A percentile compares a stretch with the other conserved stretches of the same genome.
These are phyloP conservation scores for Scartelaos histophorus DNA, from an alignment of 2,113 vertebrate genomes.

Conservation along the genomic window DNA sequence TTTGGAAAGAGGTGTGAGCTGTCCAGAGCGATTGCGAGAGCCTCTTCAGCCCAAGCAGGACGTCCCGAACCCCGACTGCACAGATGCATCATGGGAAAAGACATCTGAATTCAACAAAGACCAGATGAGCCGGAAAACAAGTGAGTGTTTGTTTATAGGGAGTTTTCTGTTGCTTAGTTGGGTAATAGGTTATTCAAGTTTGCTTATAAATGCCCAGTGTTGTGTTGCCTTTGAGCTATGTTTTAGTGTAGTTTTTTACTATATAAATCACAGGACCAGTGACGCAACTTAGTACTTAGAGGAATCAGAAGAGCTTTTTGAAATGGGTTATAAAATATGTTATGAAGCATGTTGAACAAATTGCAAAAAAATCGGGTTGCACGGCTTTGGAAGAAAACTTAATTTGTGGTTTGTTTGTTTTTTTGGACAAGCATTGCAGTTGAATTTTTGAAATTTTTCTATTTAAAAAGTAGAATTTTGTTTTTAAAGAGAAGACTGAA, in stretches of 20 bases:
- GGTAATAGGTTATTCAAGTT: conserved; percentile 5
- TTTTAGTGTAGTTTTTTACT: conserved; percentile 17
- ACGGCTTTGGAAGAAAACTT: too few relatives aligned
- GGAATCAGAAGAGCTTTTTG: background rate
- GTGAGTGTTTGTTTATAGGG: conserved; percentile 70
- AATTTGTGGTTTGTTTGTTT: too few relatives aligned
- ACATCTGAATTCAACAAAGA: conserved; percentile 60
- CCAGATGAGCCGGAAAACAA: conserved; percentile 73
- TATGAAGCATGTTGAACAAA: background rate
- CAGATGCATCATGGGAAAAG: conserved; percentile 61
- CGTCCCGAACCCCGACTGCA: conserved; percentile 45
- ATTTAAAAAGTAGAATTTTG: too few relatives aligned
- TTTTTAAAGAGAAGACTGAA: too few relatives aligned
- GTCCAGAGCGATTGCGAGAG: conserved; percentile 63
- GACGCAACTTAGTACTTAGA: background rate
- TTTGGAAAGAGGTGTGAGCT: conserved; percentile 72
- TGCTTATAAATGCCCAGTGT: conserved; percentile 18
- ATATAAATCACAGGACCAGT: conserved; percentile 4
- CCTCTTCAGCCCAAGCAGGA: conserved; percentile 56
- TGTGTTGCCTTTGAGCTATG: conserved; percentile 11
- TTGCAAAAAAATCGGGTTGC: too few relatives aligned
- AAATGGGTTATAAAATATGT: background rate
- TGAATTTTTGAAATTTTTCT: too few relatives aligned
- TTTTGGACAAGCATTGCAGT: too few relatives aligned
- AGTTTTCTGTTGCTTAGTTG: conserved; percentile 27